phyloP scores from a whole-genome alignment of 1,140 invertebrate genomes.

The Formica selysi region DNA sequence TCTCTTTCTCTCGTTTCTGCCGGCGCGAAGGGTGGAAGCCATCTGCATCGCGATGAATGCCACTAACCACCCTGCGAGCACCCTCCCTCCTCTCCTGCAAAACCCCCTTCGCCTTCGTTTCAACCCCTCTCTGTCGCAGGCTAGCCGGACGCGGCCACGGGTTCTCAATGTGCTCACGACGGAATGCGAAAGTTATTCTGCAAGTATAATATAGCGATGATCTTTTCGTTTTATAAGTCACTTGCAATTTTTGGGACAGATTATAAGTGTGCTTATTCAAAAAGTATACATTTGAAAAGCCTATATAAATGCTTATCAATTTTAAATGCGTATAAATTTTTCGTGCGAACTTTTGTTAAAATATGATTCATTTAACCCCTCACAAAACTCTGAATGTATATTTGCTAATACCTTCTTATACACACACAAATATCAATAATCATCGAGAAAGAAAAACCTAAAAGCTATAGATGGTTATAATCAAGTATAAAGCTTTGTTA shows the following conservation, averaged over 20 bases:
- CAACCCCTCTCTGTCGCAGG: conserved; percentile 80
- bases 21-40: conserved; percentile 83
- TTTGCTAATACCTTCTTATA: neutral
- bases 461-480: neutral
- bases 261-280: neutral
- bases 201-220: conserved; percentile 26
- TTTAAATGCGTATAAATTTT: too few relatives aligned
- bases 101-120: conserved; percentile 79
- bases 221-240: neutral
- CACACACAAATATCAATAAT: neutral
- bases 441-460: neutral
- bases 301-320: too few relatives aligned
- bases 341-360: neutral
- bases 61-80: conserved; percentile 76
- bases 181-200: conserved; percentile 25
- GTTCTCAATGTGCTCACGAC: conserved; percentile 79
- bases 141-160: conserved; percentile 81
- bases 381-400: neutral
- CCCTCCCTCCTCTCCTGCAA: conserved; percentile 71
- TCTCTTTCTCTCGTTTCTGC: conserved; percentile 54
- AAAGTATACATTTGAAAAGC: neutral
- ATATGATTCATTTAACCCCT: neutral
- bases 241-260: conserved; percentile 6
- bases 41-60: conserved; percentile 86
- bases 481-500: neutral